Conservation (phyloP, 2,888 invertebrate species). For the Plemyria rubiginata region DNA sequence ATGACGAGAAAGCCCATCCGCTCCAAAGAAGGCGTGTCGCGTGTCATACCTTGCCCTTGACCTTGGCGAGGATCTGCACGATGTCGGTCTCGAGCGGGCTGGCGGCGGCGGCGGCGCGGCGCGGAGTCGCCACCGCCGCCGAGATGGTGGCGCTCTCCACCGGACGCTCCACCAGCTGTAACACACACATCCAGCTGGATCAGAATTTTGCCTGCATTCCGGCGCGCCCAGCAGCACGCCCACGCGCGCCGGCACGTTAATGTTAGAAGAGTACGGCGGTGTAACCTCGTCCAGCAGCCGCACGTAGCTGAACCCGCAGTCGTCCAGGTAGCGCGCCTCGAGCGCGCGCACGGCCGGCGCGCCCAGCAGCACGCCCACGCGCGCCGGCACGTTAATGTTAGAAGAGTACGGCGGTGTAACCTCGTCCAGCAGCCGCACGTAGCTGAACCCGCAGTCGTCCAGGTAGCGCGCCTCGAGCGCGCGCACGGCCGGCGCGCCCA, state of each 20-base stretch:
- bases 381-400: slow-evolving; percentile 87
- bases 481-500: slow-evolving; percentile 87
- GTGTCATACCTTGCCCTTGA: slow-evolving; percentile 87
- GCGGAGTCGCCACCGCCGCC: slow-evolving; percentile 42
- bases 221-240: no score
- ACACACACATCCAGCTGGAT: no score
- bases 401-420: slow-evolving; percentile 51
- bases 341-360: slow-evolving; percentile 88
- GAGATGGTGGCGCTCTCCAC: slow-evolving; percentile 64
- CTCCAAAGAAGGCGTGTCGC: no score
- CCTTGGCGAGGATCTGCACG: slow-evolving; percentile 89
- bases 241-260: no score
- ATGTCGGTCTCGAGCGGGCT: slow-evolving; percentile 86
- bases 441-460: slow-evolving; percentile 91
- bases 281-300: slow-evolving; percentile 87
- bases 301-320: slow-evolving; percentile 90
- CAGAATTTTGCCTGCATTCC: no score
- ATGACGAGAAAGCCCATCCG: no score
- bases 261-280: not conserved
- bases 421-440: slow-evolving; percentile 88
- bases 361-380: slow-evolving; percentile 87
- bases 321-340: slow-evolving; percentile 89
- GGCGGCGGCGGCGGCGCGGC: slow-evolving; percentile 42
- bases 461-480: slow-evolving; percentile 89
- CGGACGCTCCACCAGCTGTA: slow-evolving; percentile 65